Conservation (phyloP, 2,797 vertebrate species). For the Parotocinclus haroldoi region DNA sequence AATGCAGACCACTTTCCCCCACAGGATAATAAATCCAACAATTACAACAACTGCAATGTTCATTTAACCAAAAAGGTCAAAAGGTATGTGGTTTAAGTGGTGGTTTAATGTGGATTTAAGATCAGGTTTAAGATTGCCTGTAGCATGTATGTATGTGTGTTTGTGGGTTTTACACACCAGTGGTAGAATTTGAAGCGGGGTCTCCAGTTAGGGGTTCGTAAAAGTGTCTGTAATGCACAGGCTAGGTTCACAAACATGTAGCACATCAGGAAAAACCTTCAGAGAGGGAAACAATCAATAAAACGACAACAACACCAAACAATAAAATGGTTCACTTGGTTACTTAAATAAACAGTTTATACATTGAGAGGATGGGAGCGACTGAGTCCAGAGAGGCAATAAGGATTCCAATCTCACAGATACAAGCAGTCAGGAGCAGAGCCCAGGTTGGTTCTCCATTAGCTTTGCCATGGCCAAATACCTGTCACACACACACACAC, state of each 20-base stretch:
- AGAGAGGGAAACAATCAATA: background rate
- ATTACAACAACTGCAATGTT: too few species aligned
- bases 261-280: conserved; percentile 98
- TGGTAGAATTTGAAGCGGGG: conserved; percentile 97
- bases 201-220: conserved; percentile 96
- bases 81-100: too few species aligned
- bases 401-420: conserved; percentile 96
- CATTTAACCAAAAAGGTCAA: too few species aligned
- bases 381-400: conserved; percentile 94
- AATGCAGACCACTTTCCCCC: too few species aligned
- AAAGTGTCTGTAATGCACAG: conserved; percentile 90
- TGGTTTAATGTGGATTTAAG: too few species aligned
- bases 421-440: conserved; percentile 89
- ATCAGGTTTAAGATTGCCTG: too few species aligned
- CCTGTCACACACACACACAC: conserved; percentile 64
- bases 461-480: conserved; percentile 94
- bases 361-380: conserved; percentile 94
- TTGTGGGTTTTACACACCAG: conserved; percentile 75
- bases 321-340: background rate
- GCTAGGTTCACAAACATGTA: conserved; percentile 99
- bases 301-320: background rate
- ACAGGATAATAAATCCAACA: too few species aligned
- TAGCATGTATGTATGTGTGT: too few species aligned
- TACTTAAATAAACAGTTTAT: background rate
- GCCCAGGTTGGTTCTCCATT: conserved; percentile 97